Evolutionary conservation across 2,888 invertebrate genomes (phyloP).

Genomic region (Sphaeridia pumilis): DNA sequence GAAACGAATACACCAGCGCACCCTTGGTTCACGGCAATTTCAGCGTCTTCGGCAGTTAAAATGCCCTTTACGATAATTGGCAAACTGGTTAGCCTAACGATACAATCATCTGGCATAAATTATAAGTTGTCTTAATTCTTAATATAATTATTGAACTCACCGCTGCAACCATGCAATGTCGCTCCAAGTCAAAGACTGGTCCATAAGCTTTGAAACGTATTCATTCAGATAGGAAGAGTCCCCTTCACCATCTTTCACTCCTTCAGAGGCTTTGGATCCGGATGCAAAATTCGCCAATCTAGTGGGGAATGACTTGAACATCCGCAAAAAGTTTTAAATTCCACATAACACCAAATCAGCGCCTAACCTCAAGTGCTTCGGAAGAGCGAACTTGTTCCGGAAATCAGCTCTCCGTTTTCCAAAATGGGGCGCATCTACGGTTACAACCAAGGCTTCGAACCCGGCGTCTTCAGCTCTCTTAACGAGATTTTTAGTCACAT

Average conservation of each 20-base stretch:
- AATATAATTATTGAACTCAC: too few species aligned
- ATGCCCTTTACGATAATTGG: conserved; percentile 80
- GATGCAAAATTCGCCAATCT: conserved; percentile 68
- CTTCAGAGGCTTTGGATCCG: conserved; percentile 42
- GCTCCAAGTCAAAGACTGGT: conserved; percentile 71
- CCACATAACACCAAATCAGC: too few species aligned
- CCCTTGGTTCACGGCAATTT: conserved; percentile 58
- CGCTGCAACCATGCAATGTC: conserved; percentile 74
- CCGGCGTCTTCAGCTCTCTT: conserved; percentile 60
- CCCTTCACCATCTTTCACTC: conserved; percentile 43
- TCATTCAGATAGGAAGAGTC: conserved; percentile 63
- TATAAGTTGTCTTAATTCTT: too few species aligned
- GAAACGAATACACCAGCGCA: conserved; percentile 75
- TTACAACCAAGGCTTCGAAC: conserved; percentile 75
- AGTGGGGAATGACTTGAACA: conserved; percentile 37
- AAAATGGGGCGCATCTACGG: conserved; percentile 78
- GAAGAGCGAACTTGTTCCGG: conserved; percentile 70
- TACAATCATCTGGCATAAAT: too few species aligned
- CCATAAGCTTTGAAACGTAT: conserved; percentile 64
- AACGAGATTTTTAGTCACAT: conserved; percentile 59
- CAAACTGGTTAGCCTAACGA: too few species aligned
- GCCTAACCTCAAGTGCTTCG: conserved; percentile 65
- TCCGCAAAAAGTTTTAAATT: neutral
- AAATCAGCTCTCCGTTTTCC: conserved; percentile 71
- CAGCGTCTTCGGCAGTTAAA: conserved; percentile 73